Conservation (phyloP, 2,113 vertebrate species). For the Cepphus grylle region DNA sequence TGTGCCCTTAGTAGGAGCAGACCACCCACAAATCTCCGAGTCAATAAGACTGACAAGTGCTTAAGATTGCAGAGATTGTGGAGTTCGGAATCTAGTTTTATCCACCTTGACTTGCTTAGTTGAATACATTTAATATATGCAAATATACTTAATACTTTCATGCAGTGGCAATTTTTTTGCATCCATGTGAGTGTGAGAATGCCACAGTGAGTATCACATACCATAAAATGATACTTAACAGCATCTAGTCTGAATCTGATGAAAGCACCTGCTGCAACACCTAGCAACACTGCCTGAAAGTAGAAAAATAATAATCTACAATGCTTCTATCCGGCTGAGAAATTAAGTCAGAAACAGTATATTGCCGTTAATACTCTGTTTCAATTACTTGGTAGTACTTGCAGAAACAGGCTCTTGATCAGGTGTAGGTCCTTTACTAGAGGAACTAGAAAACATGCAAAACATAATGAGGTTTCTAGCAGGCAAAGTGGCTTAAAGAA, state of each 20-base stretch:
- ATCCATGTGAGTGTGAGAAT: neutral
- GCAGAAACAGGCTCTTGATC: neutral
- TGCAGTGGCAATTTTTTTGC: neutral
- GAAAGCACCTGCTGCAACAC: conserved; percentile 74
- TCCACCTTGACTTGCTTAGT: neutral
- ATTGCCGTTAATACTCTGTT: neutral
- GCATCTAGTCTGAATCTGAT: conserved; percentile 78
- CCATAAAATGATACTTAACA: conserved; percentile 47
- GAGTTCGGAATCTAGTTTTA: neutral
- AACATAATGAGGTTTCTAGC: neutral
- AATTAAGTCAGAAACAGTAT: neutral
- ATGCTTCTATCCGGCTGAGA: neutral
- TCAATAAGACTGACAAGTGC: rapidly evolving
- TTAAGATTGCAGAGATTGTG: neutral
- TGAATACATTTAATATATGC: neutral
- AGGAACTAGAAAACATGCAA: neutral
- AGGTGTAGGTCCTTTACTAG: neutral
- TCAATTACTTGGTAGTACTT: neutral
- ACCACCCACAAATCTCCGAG: neutral
- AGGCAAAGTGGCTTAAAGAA: neutral
- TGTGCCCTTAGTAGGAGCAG: neutral
- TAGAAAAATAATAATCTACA: neutral
- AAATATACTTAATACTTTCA: neutral
- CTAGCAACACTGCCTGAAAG: conserved; percentile 74
- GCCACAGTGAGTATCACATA: neutral